A percentile compares a stretch with the other conserved stretches of the same genome.
These are phyloP conservation scores for Alauda arvensis DNA, from an alignment of 2,797 vertebrate genomes.

Conservation along the genomic window DNA sequence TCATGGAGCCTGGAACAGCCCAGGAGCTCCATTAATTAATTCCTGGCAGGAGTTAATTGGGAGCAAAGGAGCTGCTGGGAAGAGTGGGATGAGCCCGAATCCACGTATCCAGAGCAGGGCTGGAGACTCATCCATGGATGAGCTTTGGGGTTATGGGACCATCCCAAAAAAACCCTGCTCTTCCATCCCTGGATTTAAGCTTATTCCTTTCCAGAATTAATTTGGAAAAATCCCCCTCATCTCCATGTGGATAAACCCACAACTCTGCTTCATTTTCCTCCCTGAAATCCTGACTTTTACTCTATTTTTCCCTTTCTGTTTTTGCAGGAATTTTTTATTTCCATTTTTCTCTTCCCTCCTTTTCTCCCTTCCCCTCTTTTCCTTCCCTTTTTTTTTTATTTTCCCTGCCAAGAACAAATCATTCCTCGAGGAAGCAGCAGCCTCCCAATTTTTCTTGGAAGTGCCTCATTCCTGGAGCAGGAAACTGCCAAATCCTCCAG, in stretches of 20 bases:
- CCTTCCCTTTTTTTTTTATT: background rate
- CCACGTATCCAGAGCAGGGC: background rate
- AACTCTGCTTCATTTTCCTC: background rate
- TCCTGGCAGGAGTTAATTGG: background rate
- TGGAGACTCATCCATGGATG: accelerated
- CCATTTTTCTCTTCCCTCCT: background rate
- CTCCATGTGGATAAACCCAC: background rate
- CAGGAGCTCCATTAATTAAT: background rate
- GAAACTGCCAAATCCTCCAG: background rate
- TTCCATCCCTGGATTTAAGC: background rate
- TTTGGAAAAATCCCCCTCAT: background rate
- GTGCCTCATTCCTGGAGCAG: background rate
- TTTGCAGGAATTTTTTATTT: background rate
- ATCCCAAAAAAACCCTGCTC: background rate
- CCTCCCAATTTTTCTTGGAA: background rate
- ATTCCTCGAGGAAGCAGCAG: background rate
- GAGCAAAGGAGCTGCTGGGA: background rate
- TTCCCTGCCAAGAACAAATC: background rate
- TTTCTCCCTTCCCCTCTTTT: background rate
- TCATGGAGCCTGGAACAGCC: background rate
- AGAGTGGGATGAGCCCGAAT: background rate
- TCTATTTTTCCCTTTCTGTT: background rate
- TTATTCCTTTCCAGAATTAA: background rate
- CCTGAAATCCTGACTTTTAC: background rate
- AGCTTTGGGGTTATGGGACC: background rate